phyloP scores from a whole-genome alignment of 1,140 invertebrate genomes.

The Leptopilina clavipes region DNA sequence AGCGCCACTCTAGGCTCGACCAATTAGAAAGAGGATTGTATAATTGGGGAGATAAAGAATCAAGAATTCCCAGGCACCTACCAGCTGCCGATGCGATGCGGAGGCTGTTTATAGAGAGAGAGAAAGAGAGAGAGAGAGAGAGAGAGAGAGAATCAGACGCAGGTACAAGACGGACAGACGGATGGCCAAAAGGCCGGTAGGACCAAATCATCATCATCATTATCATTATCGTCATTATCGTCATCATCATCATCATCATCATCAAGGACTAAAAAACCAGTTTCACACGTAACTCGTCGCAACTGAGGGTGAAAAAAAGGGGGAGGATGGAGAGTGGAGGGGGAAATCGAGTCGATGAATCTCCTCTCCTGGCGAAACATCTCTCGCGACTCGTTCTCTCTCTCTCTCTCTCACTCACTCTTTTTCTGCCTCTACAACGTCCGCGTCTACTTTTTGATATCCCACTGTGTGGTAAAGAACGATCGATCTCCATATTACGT shows the following conservation, averaged over 20 bases:
- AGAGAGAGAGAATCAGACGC: background rate
- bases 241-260: conserved; percentile 47
- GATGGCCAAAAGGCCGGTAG: conserved; percentile 50
- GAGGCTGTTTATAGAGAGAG: background rate
- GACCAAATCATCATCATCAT: conserved; percentile 62
- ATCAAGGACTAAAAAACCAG: conserved; percentile 60
- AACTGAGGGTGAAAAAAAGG: conserved; percentile 15
- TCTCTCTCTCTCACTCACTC: too few species aligned
- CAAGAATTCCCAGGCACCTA: conserved; percentile 67
- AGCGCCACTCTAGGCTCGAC: conserved; percentile 49
- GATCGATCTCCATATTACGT: conserved; percentile 34
- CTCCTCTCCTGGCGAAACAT: background rate
- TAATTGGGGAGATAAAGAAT: conserved; percentile 66
- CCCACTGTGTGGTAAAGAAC: conserved; percentile 19
- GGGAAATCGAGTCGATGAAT: conserved; percentile 36
- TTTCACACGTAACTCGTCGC: conserved; percentile 58
- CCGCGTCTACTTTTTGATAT: conserved; percentile 13
- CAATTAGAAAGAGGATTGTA: conserved; percentile 62
- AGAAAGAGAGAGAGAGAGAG: background rate
- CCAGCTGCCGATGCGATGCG: conserved; percentile 60
- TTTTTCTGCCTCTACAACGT: background rate
- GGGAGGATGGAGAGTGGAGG: conserved; percentile 36
- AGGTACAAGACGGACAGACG: conserved; percentile 39
- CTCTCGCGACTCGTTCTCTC: background rate
- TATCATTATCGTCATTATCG: conserved; percentile 46